phyloP scores from a whole-genome alignment of 2,888 invertebrate species.

The Oxytorus armatus region DNA sequence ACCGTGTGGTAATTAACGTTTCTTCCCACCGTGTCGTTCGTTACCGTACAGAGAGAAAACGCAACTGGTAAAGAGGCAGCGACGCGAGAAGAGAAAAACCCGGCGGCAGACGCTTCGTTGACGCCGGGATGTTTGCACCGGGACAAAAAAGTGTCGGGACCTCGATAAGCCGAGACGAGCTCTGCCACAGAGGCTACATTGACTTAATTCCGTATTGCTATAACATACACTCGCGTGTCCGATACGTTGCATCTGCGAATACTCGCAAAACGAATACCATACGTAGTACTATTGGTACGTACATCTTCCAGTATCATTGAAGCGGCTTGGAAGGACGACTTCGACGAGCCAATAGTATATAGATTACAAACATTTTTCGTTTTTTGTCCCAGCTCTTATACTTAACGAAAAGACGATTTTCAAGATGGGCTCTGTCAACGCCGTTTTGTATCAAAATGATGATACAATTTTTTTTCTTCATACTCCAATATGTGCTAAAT shows the following conservation, averaged over 20 bases:
- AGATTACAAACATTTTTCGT: no score
- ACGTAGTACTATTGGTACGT: slow-evolving; percentile 11
- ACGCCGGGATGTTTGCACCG: slow-evolving; percentile 50
- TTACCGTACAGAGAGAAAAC: slow-evolving; percentile 12
- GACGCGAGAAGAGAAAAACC: slow-evolving; percentile 44
- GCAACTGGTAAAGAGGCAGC: slow-evolving; percentile 1
- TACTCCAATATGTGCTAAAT: no score
- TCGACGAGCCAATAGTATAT: no score
- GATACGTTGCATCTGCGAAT: slow-evolving; percentile 45
- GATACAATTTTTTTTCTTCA: no score
- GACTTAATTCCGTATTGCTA: slow-evolving; percentile 1
- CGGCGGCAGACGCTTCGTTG: slow-evolving; percentile 16
- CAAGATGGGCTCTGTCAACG: no score
- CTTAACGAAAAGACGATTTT: no score
- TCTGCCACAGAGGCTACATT: slow-evolving; percentile 12
- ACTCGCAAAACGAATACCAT: slow-evolving; percentile 24
- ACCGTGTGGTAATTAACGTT: slow-evolving; percentile 45
- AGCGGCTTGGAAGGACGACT: no score
- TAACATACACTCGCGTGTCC: slow-evolving; percentile 29
- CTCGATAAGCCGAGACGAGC: slow-evolving; percentile 53
- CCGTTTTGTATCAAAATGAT: no score
- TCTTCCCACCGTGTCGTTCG: slow-evolving; percentile 27
- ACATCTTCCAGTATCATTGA: no score
- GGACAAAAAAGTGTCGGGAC: slow-evolving; percentile 34
- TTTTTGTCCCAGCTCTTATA: no score